These are phyloP conservation scores for Brachionus angularis DNA, from an alignment of 1,140 invertebrate genomes.

Conservation along the genomic window DNA sequence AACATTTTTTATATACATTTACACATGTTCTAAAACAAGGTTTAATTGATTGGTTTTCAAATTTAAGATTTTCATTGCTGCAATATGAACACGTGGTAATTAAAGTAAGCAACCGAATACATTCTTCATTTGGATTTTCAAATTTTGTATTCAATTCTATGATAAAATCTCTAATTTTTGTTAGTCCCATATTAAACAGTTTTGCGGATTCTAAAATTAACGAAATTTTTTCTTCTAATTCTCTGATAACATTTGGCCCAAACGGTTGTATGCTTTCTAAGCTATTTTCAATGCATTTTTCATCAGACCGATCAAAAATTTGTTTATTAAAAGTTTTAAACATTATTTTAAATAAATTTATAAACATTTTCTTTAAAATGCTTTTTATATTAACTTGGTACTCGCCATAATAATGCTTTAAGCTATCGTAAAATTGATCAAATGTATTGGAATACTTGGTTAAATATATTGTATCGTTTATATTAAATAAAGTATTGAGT, in stretches of 20 bases:
- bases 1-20: not conserved
- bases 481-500: not conserved
- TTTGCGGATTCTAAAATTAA: not conserved
- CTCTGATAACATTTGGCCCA: not conserved
- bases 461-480: not conserved
- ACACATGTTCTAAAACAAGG: slow-evolving; percentile 17
- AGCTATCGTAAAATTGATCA: not conserved
- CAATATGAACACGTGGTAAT: slow-evolving; percentile 17
- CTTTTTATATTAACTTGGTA: slow-evolving; percentile 9
- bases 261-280: not conserved
- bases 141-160: slow-evolving; percentile 1
- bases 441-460: not conserved
- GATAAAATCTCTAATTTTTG: slow-evolving; percentile 6
- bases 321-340: not conserved
- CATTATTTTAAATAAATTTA: not conserved
- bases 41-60: not conserved
- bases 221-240: slow-evolving; percentile 1
- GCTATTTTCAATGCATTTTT: not conserved
- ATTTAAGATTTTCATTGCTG: not conserved
- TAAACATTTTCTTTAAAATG: not conserved
- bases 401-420: slow-evolving; percentile 14
- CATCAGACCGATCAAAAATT: not conserved
- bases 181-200: slow-evolving; percentile 7
- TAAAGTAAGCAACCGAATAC: not conserved
- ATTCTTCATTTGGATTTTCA: slow-evolving; percentile 24